These are phyloP conservation scores for Girardinichthys multiradiatus DNA, from an alignment of 2,113 vertebrate species.

Conservation along the genomic window DNA sequence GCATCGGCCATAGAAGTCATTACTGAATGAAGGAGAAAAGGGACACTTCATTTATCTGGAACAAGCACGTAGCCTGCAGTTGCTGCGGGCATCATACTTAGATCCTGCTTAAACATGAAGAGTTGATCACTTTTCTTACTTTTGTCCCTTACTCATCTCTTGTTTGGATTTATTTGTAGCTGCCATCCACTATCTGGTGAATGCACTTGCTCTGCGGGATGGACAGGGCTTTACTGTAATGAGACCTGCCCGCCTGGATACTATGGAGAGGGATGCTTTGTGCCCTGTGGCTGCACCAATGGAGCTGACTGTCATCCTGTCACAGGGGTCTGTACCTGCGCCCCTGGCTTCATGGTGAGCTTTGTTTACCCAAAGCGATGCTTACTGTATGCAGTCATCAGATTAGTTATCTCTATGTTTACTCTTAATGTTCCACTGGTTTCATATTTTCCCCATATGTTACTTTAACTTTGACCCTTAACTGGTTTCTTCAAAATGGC, in stretches of 20 bases:
- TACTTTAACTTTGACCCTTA: background rate
- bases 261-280: conserved; percentile 88
- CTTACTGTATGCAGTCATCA: conserved; percentile 9
- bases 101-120: conserved; percentile 54
- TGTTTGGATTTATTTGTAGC: conserved; percentile 74
- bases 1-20: conserved; percentile 66
- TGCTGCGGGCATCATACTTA: conserved; percentile 48
- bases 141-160: conserved; percentile 48
- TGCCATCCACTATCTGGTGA: conserved; percentile 97
- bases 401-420: background rate
- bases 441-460: background rate
- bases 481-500: background rate
- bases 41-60: conserved; percentile 69
- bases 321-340: conserved; percentile 89
- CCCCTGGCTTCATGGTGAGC: conserved; percentile 92
- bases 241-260: conserved; percentile 90
- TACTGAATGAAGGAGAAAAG: conserved; percentile 72
- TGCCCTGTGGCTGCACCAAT: conserved; percentile 89
- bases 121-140: conserved; percentile 37
- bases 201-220: conserved; percentile 92
- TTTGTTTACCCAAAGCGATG: background rate
- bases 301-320: conserved; percentile 92
- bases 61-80: conserved; percentile 47
- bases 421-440: background rate
- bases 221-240: conserved; percentile 94